Percentiles rank a stretch among this genome's conserved stretches.
These are phyloP conservation scores for Meteorus sp. DNA, from an alignment of 1,140 invertebrate genomes.

Conservation along the genomic window DNA sequence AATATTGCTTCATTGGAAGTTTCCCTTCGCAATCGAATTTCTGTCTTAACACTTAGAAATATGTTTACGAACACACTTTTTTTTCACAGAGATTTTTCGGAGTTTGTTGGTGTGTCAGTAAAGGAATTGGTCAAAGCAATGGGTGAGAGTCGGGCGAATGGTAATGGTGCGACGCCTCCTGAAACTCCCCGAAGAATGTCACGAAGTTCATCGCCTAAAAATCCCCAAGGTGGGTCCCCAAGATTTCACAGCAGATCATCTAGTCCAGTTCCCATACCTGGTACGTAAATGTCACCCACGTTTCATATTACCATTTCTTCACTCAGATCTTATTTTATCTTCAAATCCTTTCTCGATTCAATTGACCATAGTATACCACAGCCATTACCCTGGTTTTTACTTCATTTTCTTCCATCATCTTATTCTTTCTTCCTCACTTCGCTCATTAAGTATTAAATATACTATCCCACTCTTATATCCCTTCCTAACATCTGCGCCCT, in stretches of 20 bases:
- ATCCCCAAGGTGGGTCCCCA: constrained; percentile 59
- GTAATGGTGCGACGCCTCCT: constrained; percentile 74
- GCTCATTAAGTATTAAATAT: not conserved
- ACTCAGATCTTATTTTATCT: constrained; percentile 13
- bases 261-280: constrained; percentile 66
- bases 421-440: not conserved
- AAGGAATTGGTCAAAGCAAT: constrained; percentile 80
- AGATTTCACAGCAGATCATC: constrained; percentile 63
- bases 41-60: no score
- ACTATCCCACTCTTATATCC: no score
- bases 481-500: no score
- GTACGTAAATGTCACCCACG: constrained; percentile 41
- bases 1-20: no score
- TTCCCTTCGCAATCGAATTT: no score
- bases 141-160: constrained; percentile 76
- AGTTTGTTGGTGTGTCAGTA: constrained; percentile 75
- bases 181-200: constrained; percentile 69
- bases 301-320: not conserved
- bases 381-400: no score
- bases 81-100: constrained; percentile 62
- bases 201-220: constrained; percentile 67
- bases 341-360: constrained; percentile 9
- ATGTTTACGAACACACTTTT: no score
- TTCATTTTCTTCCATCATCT: not conserved
- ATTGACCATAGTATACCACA: no score